phyloP scores from a whole-genome alignment of 1,140 invertebrate genomes.

The Heliconius eleuchia region DNA sequence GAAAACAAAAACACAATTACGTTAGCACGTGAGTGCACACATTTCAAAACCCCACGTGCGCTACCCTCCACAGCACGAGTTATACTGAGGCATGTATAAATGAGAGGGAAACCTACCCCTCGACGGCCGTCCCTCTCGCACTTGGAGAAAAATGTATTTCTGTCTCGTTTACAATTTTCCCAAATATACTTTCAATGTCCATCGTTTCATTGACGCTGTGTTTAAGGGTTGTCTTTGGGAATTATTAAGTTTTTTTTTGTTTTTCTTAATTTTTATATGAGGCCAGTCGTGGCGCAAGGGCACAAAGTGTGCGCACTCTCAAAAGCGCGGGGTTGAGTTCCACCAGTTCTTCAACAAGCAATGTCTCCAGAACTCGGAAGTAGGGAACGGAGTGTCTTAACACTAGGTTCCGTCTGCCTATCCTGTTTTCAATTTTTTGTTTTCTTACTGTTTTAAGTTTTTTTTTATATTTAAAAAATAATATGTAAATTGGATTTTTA shows the following conservation, averaged over 20 bases:
- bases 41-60: conserved; percentile 40
- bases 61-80: conserved; percentile 35
- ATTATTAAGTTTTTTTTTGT: not conserved
- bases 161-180: conserved; percentile 56
- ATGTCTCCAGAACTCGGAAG: too few species aligned
- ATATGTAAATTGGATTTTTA: too few species aligned
- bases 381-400: too few species aligned
- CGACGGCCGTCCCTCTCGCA: conserved; percentile 36
- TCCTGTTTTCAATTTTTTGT: too few species aligned
- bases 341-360: too few species aligned
- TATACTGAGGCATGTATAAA: conserved; percentile 53
- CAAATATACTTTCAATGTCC: conserved; percentile 58
- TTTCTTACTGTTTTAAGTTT: not conserved
- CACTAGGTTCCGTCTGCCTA: too few species aligned
- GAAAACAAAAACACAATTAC: not conserved
- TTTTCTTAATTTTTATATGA: not conserved
- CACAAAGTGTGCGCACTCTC: too few species aligned
- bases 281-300: too few species aligned
- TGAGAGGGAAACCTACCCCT: conserved; percentile 67
- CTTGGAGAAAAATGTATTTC: conserved; percentile 29
- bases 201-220: conserved; percentile 64
- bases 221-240: conserved; percentile 51
- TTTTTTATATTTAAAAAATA: not conserved
- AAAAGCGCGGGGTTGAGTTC: too few species aligned
- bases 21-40: conserved; percentile 28